Evolutionary conservation across 2,797 vertebrate species (phyloP).

Genomic region (Pipistrellus nathusii): DNA sequence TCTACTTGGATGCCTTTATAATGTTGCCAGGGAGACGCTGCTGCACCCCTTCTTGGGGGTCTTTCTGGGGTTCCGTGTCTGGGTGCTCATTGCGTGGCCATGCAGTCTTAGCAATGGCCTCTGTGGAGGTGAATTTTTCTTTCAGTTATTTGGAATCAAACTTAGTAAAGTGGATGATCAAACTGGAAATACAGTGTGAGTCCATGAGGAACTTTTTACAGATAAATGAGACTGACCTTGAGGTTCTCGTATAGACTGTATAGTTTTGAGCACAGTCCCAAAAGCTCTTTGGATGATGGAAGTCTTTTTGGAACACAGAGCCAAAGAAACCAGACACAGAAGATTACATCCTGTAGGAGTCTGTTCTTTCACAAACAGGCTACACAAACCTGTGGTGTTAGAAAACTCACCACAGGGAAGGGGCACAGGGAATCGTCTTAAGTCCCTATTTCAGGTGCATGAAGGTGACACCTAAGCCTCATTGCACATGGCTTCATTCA

Average conservation of each 20-base stretch:
- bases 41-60: neutral
- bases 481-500: accelerated
- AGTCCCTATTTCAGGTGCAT: neutral
- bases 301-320: neutral
- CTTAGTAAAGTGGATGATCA: neutral
- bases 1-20: accelerated
- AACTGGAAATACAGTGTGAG: neutral
- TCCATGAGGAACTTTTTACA: neutral
- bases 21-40: neutral
- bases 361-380: neutral
- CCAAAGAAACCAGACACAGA: neutral
- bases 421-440: neutral
- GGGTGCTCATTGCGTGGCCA: neutral
- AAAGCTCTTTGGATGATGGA: neutral
- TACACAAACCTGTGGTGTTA: no score
- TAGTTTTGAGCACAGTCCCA: neutral
- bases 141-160: neutral
- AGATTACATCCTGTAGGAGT: neutral
- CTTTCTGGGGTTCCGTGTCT: neutral
- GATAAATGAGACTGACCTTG: neutral
- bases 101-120: neutral
- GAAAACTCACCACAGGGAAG: neutral
- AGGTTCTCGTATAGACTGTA: neutral
- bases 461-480: accelerated
- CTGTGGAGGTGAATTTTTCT: neutral